Evolutionary conservation across 2,797 vertebrate genomes (phyloP).

Genomic region (Diplodus sargus): DNA sequence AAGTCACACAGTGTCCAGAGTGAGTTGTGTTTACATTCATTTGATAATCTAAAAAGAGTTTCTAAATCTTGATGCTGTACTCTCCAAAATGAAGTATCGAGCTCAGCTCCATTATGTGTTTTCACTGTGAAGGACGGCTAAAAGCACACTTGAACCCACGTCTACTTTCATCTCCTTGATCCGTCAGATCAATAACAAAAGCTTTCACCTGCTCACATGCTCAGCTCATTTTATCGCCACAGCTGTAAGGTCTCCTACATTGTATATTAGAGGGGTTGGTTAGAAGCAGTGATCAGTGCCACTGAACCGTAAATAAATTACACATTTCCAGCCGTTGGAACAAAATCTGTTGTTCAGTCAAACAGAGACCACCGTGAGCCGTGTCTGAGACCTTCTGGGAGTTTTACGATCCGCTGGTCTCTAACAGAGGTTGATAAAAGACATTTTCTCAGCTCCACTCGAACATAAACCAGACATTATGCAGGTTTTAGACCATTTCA

Average conservation of each 20-base stretch:
- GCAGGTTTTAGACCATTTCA: constrained; percentile 1
- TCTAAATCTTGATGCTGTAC: neutral
- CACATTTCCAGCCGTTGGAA: neutral
- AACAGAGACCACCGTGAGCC: neutral
- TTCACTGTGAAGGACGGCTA: neutral
- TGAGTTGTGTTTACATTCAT: constrained; percentile 80
- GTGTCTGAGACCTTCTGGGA: neutral
- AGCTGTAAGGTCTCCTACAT: neutral
- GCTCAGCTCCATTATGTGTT: neutral
- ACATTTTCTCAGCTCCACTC: neutral
- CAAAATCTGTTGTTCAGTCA: neutral
- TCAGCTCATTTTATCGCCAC: neutral
- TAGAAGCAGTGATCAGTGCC: neutral
- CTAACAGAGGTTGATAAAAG: neutral
- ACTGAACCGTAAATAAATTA: neutral
- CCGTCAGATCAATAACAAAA: constrained; percentile 6
- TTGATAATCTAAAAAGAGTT: neutral
- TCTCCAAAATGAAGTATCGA: no score
- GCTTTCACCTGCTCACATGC: neutral
- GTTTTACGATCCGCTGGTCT: neutral
- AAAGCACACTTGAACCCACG: neutral
- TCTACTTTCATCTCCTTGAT: neutral
- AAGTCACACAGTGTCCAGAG: constrained; percentile 95
- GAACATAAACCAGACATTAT: neutral
- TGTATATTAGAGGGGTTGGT: neutral